Base-by-base conservation (phyloP, 2,888 invertebrate species). In the Ormyrus labotus region DNA sequence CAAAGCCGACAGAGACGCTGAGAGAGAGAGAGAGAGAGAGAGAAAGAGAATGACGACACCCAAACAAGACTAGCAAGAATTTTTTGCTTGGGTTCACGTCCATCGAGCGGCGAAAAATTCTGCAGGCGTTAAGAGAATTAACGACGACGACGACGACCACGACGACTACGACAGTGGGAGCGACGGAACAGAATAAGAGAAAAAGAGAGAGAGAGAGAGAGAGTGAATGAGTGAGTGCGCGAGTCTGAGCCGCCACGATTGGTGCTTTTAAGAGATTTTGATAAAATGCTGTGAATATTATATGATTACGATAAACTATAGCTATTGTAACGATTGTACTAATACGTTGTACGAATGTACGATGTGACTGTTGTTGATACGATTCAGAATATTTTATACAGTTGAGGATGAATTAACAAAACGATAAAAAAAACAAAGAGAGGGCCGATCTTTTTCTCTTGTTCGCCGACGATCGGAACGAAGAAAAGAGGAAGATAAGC, bases 201-300 rank as follows among this genome's bases (percentile, higher is more conserved):
- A 8, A 7, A n/a, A 72, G 80, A 78, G 65, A 83, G 63, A 72
- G 70, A 61, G 72, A 34, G 63, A 79, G 57, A 70, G 45, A 68
- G 71, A 68, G 81, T 10, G 75, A 83, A 34, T 75, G 51, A 50
- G 51, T 11, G 6, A 34, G 71, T 63, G 80, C 79, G 74, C 72
- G 85, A 84, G 84, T 78, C 82, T 82, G 83, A 85, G 84, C 85
- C 88, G 86, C 87, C 87, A 87, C 86, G 87, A 86, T 87, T 89
- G 89, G 89, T 88, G 89, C 88, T 90, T 90, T 89, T 88, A 89
- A 90, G 88, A 90, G 89, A 90, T 90, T 90, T 90, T 90, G 89
- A 90, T 90, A 90, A 91, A 90, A 91, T 89, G 90, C 90, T 91
- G 90, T 90, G 90, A 91, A 91, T 90, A 90, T 87, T 90, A 89